Base-by-base conservation (phyloP, 2,888 invertebrate species). In the Dorcus parallelipipedus region DNA sequence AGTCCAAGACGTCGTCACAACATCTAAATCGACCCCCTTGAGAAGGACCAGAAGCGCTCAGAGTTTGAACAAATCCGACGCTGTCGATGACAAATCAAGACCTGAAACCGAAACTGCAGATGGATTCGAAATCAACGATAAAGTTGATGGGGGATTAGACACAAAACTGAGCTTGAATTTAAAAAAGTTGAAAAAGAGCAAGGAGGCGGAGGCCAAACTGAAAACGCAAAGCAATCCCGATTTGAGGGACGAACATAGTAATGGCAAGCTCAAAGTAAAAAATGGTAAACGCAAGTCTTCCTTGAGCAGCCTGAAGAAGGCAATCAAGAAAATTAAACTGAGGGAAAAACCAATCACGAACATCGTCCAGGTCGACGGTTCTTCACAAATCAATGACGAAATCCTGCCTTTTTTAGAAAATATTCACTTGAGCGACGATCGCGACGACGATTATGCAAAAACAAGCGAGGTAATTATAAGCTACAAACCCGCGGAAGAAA, bases 161-260 rank as follows among this genome's bases (percentile, higher is more conserved):
- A 2, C 9, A 10, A 45, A 23, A 9, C 9, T 23, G 9, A 17
- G n/a, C 20, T 74, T 77, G 63, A 68, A 65, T 52, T 57, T 72
- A 41, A 59, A 59, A 43, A 59, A 56, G 17, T 59, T 51, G 9
- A 56, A 52, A 38, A 58, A 54, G 45, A 62, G 45, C 38, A 53
- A 42, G 59, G 59, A 56, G 43, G 53, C 47, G 8, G 54, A 52
- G 26, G 50, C 33, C 33, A 55, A 55, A 2, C 47, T 49, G 54
- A 40, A 51, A 51, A 51, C 54, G n/a, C 20, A 54, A 38, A 58
- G 47, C 45, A 49, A 49, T n/a, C 50, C 45, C 2, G 48, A 55
- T 10, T 43, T 55, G 33, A 9, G 43, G 14, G 38, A 20, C 2
- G 45, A 26, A 45, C 17, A 42, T 23, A 39, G 3, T 26, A 45